Percentiles rank a stretch among this genome's conserved stretches.
Evolutionary conservation across 2,797 vertebrate species (phyloP).

Genomic region (Eremophila alpestris): DNA sequence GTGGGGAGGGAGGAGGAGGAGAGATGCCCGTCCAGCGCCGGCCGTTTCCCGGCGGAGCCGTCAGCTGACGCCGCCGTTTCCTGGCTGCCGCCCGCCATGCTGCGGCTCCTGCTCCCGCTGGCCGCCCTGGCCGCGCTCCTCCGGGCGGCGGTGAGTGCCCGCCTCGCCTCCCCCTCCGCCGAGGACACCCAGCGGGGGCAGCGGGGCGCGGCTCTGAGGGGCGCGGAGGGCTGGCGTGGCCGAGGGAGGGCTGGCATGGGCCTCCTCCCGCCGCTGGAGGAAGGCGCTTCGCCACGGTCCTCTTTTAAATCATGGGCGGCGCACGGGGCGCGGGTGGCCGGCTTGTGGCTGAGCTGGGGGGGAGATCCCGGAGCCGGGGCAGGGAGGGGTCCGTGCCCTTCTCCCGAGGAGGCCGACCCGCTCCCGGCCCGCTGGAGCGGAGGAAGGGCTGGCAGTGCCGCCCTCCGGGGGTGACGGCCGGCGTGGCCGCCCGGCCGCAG

Average conservation of each 20-base stretch:
- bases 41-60: not conserved
- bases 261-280: not conserved
- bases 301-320: not conserved
- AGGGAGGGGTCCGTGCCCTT: not conserved
- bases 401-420: not conserved
- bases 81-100: not conserved
- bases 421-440: not conserved
- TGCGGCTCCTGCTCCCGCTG: not conserved
- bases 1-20: not conserved
- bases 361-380: not conserved
- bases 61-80: slow-evolving; percentile 24
- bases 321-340: not conserved
- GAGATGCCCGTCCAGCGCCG: not conserved
- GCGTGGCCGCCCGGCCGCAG: not conserved
- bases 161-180: not conserved
- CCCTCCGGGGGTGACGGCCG: not conserved
- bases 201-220: not conserved
- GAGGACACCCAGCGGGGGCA: not conserved
- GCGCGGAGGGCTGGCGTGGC: not conserved
- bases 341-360: not conserved
- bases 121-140: not conserved
- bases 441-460: not conserved
- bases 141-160: not conserved
- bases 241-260: not conserved
- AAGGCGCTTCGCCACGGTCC: not conserved